phyloP scores from a whole-genome alignment of 2,113 vertebrate species.

The Cnemophilus loriae region DNA sequence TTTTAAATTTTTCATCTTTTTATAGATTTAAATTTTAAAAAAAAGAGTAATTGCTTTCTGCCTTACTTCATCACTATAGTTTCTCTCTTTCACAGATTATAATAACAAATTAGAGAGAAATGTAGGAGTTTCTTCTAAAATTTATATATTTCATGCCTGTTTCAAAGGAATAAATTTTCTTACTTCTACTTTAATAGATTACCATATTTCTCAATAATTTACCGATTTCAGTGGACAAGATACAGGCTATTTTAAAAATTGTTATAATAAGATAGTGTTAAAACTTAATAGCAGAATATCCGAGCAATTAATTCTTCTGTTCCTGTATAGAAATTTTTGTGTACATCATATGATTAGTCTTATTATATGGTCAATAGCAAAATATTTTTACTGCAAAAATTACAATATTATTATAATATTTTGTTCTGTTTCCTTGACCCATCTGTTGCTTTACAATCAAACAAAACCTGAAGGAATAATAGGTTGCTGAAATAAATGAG shows the following conservation, averaged over 20 bases:
- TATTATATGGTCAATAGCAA: background rate
- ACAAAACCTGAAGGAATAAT: background rate
- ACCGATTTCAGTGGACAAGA: background rate
- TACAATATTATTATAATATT: background rate
- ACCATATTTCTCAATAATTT: background rate
- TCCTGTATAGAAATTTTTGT: background rate
- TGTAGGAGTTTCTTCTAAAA: background rate
- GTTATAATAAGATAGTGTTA: background rate
- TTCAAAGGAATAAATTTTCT: background rate
- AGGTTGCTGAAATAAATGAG: background rate
- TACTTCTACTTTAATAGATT: background rate
- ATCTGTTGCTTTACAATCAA: background rate
- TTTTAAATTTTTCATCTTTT: background rate
- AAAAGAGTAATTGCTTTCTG: background rate
- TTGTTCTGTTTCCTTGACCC: background rate
- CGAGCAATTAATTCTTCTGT: background rate
- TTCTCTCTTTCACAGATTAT: background rate
- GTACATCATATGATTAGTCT: fast-evolving
- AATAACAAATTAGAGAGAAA: background rate
- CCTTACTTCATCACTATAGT: background rate
- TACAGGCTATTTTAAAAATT: background rate
- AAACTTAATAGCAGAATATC: background rate
- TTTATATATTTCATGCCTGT: background rate
- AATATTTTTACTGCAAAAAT: background rate
- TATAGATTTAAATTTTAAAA: background rate